phyloP scores from a whole-genome alignment of 2,888 invertebrate genomes.

The Notodonta ziczac region DNA sequence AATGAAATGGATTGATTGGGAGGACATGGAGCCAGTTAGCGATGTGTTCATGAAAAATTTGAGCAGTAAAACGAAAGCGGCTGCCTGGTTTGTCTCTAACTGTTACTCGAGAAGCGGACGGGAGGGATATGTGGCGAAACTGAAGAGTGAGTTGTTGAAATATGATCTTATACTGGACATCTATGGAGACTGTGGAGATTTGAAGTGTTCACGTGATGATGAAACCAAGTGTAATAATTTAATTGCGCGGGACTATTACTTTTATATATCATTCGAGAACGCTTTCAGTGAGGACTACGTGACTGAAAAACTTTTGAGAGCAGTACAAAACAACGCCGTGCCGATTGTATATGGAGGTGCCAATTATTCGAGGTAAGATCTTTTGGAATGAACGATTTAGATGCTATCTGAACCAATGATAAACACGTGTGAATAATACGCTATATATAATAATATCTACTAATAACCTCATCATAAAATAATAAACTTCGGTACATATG shows the following conservation, averaged over 20 bases:
- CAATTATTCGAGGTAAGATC: constrained; percentile 54
- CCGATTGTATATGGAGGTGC: constrained; percentile 89
- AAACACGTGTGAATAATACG: not conserved
- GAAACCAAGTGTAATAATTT: constrained; percentile 47
- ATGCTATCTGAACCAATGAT: not conserved
- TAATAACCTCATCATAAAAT: too few relatives aligned
- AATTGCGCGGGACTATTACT: constrained; percentile 49
- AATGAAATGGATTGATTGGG: constrained; percentile 60
- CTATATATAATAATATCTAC: too few relatives aligned
- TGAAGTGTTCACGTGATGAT: constrained; percentile 35
- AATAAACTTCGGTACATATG: too few relatives aligned
- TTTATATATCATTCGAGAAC: constrained; percentile 70
- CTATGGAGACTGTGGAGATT: constrained; percentile 39
- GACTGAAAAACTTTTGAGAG: constrained; percentile 61
- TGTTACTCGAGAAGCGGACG: constrained; percentile 31
- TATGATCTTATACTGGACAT: constrained; percentile 35
- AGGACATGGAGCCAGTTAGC: constrained; percentile 50
- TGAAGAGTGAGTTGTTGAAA: constrained; percentile 27
- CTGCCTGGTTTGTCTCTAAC: constrained; percentile 55
- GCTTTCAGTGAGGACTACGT: constrained; percentile 62
- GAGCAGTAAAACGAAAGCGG: constrained; percentile 44
- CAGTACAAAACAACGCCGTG: constrained; percentile 78
- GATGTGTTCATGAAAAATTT: constrained; percentile 47
- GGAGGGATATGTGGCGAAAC: constrained; percentile 18
- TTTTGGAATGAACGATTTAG: not conserved